Evolutionary conservation across 2,888 invertebrate genomes (phyloP), one percentile per base, ranked within the genome.

Genomic region (Limnephilus marmoratus): DNA sequence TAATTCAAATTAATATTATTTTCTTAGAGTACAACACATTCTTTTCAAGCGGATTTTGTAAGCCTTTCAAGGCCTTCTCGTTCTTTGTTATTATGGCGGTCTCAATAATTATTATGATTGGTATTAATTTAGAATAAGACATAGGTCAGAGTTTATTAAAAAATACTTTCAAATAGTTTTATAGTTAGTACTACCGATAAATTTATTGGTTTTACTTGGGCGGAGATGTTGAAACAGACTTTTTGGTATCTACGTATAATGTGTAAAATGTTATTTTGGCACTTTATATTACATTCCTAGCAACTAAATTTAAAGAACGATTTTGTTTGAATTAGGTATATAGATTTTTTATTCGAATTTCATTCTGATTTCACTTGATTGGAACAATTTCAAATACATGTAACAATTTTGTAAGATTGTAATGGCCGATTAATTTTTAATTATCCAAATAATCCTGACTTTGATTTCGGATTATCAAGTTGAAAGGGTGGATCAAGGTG

Each of bases 81-180:
- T 45, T 41, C 24, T 41, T 68, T 68, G 24, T n/a, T 68, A 68
- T 68, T 24, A 68, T 24, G 41, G 34, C 34, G 12, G 18, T 24
- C 24, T 31, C 24, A 37, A 85, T 41, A 85, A 34, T 85, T 83
- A 83, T 83, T 85, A 41, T 85, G 85, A 41, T 82, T 82, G 85
- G 24, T 41, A 31, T 85, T 85, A 85, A 85, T 85, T 85, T 68
- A 7, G 24, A 24, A 68, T 68, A 45, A 12, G 85, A n/a, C 85
- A 85, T 34, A 85, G 85, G 85, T 45, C 85, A 85, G 85, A 85
- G 68, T 68, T 68, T 41, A 45, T n/a, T 9, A 85, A 85, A 41
- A n/a, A 37, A 34, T 85, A 7, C 85, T 41, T 85, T 85, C 45
- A 41, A 85, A 85, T 81, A 31, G 81, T 82, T 82, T 13, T 1